A percentile compares a stretch with the other conserved stretches of the same genome.
phyloP scores from a whole-genome alignment of 2,113 vertebrate genomes.

The Hymenochirus boettgeri region DNA sequence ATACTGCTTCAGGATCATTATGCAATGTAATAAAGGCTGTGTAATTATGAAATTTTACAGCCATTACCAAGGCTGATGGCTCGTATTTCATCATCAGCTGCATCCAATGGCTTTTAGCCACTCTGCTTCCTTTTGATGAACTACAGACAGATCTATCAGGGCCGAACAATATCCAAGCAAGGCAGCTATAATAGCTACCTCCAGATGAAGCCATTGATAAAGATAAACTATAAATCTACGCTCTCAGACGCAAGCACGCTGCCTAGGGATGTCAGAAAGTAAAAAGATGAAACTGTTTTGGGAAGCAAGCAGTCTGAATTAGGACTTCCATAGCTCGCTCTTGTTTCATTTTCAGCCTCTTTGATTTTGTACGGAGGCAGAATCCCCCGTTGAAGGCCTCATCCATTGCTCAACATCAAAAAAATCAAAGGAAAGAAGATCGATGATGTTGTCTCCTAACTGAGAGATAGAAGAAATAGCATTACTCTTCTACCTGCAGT shows the following conservation, averaged over 20 bases:
- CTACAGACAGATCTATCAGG: slow-evolving; percentile 88
- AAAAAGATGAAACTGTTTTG: slow-evolving; percentile 55
- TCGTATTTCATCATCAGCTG: slow-evolving; percentile 99
- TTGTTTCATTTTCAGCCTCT: slow-evolving; percentile 42
- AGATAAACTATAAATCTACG: slow-evolving; percentile 92
- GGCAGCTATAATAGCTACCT: slow-evolving; percentile 89
- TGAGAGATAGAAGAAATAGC: slow-evolving; percentile 30
- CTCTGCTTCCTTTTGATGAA: slow-evolving; percentile 80
- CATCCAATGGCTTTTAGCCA: slow-evolving; percentile 91
- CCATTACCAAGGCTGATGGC: slow-evolving; percentile 99
- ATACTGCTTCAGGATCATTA: slow-evolving; percentile 99
- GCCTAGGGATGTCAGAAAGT: slow-evolving; percentile 62
- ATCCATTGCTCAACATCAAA: slow-evolving; percentile 36
- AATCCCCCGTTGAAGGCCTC: slow-evolving; percentile 27
- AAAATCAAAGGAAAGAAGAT: slow-evolving; percentile 43
- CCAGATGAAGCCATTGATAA: slow-evolving; percentile 96
- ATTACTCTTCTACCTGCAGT: slow-evolving; percentile 33
- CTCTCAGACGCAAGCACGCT: slow-evolving; percentile 73
- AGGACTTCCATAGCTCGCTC: slow-evolving; percentile 42
- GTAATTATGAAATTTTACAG: slow-evolving; percentile 99
- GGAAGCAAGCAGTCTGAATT: slow-evolving; percentile 48
- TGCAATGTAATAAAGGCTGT: slow-evolving; percentile 99
- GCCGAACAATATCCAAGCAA: slow-evolving; percentile 88
- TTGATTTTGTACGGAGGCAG: slow-evolving; percentile 49
- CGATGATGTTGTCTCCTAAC: slow-evolving; percentile 9